Base-by-base conservation (phyloP, 1,140 invertebrate species). In the Maniola jurtina region DNA sequence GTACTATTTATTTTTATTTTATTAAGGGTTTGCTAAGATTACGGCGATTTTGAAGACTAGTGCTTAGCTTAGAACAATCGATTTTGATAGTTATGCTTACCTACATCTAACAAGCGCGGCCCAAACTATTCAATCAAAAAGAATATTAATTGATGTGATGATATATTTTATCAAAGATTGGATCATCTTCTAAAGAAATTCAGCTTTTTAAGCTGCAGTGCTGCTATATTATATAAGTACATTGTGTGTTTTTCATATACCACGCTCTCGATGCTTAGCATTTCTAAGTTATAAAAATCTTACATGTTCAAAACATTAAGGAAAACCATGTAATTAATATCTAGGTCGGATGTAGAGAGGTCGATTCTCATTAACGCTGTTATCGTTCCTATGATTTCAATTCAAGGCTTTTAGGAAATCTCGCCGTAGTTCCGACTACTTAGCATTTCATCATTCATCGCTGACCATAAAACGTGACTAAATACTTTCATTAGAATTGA, bases 331-430 rank as follows among this genome's bases (percentile, higher is more conserved):
- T 50, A 63, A 64, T 69, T 69, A 77, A 71, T 68, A 85, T 75
- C 73, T 81, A 70, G 75, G 75, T 81, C 83, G 83, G 85, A 84
- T 78, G 82, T 78, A 70, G 74, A 78, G 71, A 88, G 85, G 85
- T 81, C 83, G 81, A 66, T 80, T 72, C 75, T 81, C 76, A 84
- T 84, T 83, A 81, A 79, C 81, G 66, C 66, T 73, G 74, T 79
- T 84, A 83, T 81, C 79, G 72, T 66, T 77, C 55, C 66, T 75
- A 78, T 79, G 77, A 83, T 79, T 84, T 77, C 73, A 66, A 68
- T 67, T 63, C 80, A 79, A 84, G 83, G 81, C 25, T 63, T 80
- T 83, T 79, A 84, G 73, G 76, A 85, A 82, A 82, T 79, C 42
- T 52, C 57, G 40, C 67, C 72, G n/a, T 34, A 66, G 59, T 70